Base-by-base conservation (phyloP, 2,113 vertebrate species). In the Lepus europaeus region DNA sequence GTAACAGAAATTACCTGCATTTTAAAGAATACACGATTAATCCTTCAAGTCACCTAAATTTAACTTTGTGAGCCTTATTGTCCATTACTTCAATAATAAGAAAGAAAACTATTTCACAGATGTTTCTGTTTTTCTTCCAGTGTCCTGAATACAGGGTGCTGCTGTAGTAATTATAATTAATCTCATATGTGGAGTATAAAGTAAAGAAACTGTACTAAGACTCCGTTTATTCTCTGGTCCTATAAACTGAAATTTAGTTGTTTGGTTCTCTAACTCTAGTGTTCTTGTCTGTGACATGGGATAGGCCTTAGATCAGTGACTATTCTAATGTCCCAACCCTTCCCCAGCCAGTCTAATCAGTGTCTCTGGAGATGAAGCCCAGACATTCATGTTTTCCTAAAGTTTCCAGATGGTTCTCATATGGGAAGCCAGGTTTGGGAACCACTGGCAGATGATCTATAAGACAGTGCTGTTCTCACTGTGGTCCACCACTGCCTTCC, bases 31-130 rank as follows among this genome's bases (percentile, higher is more conserved):
- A 61, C 53, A 56, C 33, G 16, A 49, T 72, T 83, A 88, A 51
- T 84, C 53, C 29, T 92, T 89, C 59, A 90, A 20, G 51, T 86
- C 78, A 74, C n/a, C 79, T 89, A 81, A 69, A 56, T 25, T 76
- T 69, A 84, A 45, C 74, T 56, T 36, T 31, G 2, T 70, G 51
- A 85, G 51, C 11, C 25, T 78, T 36, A 45, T 73, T 36, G 2
- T 69, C 73, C n/a, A 23, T 39, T 78, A 72, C 29, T 73, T 84
- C 16, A 68, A 13, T 59, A 91, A 91, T 51, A 63, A 89, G 23
- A 77, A 93, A 77, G 29, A 45, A 49, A 86, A 74, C 69, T 81
- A 70, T 23, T 59, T 92, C 31, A 64, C 14, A 78, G 31, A 49
- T 36, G 19, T 72, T 74, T 51, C 51, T 73, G 5, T 45, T 45